Conservation (phyloP, 2,888 invertebrate species). For the Epinotia nisella region DNA sequence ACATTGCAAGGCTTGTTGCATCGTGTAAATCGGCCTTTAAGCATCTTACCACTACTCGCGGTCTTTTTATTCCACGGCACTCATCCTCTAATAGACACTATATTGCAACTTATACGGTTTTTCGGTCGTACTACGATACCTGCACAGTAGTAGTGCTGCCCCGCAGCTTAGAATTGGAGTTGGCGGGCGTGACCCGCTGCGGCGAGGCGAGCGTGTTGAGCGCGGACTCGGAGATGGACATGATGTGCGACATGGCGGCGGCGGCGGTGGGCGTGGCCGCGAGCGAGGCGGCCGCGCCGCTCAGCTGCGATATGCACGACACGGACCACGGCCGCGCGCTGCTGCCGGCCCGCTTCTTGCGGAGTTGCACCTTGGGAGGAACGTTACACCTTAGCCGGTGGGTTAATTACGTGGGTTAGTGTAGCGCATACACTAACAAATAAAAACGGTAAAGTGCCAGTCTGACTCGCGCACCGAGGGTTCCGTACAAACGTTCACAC, state of each 20-base stretch:
- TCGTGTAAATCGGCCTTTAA: no score
- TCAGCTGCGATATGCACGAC: constrained; percentile 91
- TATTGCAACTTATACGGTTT: no score
- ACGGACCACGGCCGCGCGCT: constrained; percentile 94
- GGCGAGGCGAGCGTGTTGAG: constrained; percentile 88
- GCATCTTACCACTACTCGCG: no score
- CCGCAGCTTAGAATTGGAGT: constrained; percentile 73
- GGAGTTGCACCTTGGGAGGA: constrained; percentile 85
- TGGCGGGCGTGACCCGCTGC: constrained; percentile 75
- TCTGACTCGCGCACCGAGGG: no score
- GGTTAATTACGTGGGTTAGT: constrained; percentile 33
- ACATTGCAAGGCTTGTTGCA: no score
- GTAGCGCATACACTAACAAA: constrained; percentile 12
- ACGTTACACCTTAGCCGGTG: constrained; percentile 51
- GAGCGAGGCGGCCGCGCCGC: constrained; percentile 78
- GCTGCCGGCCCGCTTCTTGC: constrained; percentile 85
- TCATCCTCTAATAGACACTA: no score
- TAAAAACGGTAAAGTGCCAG: neutral
- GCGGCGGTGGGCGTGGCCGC: constrained; percentile 72
- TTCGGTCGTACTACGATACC: constrained; percentile 64
- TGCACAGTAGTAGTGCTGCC: constrained; percentile 81
- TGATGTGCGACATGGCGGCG: constrained; percentile 83
- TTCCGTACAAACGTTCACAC: no score
- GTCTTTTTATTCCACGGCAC: no score
- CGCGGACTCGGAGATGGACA: constrained; percentile 96